Conservation (phyloP, 2,113 vertebrate species). For the Circaetus gallicus region DNA sequence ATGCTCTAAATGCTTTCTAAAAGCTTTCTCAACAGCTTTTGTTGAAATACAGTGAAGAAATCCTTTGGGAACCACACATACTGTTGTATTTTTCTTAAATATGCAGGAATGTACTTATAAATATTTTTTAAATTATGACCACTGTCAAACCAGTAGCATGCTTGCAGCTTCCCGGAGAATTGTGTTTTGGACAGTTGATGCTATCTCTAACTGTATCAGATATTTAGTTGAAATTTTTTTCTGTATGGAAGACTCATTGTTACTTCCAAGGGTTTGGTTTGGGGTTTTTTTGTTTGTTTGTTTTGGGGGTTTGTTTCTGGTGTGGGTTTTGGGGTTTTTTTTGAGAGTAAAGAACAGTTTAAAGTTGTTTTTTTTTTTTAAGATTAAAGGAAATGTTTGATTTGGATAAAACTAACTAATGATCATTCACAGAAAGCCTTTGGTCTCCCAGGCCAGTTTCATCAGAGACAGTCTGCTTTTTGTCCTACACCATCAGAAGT, state of each 20-base stretch:
- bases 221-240: neutral
- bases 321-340: neutral
- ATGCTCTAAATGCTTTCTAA: neutral
- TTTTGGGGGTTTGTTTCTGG: neutral
- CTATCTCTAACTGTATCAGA: neutral
- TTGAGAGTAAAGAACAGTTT: neutral
- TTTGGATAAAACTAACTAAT: neutral
- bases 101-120: neutral
- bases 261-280: neutral
- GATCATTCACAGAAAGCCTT: neutral
- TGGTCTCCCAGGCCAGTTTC: neutral
- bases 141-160: neutral
- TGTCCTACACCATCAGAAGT: neutral
- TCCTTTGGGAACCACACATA: neutral
- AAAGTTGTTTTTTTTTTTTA: neutral
- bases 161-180: neutral
- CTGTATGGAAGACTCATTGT: neutral
- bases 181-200: neutral
- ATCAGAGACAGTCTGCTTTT: neutral
- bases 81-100: neutral
- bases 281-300: too few species aligned
- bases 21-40: neutral
- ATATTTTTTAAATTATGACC: neutral
- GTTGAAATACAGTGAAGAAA: neutral
- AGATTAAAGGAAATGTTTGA: neutral